Base-by-base conservation (phyloP, 2,113 vertebrate species). In the Macroglossus sobrinus region DNA sequence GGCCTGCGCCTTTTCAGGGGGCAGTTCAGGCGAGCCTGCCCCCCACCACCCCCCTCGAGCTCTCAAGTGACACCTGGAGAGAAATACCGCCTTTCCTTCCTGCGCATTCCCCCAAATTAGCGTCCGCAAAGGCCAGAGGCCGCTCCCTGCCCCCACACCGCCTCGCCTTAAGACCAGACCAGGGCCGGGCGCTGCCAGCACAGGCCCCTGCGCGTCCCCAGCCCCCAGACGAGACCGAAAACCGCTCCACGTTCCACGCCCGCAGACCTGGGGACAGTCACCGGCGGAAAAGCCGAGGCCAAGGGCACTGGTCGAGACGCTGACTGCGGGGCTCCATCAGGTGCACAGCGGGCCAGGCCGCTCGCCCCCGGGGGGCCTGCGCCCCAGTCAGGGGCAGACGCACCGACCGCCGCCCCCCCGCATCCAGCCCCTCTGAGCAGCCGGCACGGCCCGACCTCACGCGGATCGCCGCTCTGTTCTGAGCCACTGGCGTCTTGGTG, bases 141-240 rank as follows among this genome's bases (percentile, higher is more conserved):
- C 57, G 4, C 40, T 30, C 40, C 64, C 38, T 2, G 14, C 50
- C 22, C 53, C 19, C 0, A 7, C 5, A 28, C 26, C 4, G 5
- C 1, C 0, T 33, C 0, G 22, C 0, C 0, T 2, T 5, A 1
- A 10, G 64, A 12, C 40, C 7, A 45, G n/a, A 28, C 1, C 0
- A 28, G 10, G 30, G 14, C 5, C 14, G 6, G 64, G 6, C 0
- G 2, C 38, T 22, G 30, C 26, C 6, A 8, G 13, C 55, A 14
- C 30, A 16, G 43, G 38, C 15, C 33, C 74, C 50, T 4, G 50
- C 21, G 33, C 40, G 21, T 26, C 33, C 55, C 38, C 76, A 9
- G 59, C 55, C 30, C 15, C 9, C 7, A 0, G 85, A 40, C 0
- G 0, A n/a, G 35, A n/a, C 50, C 18, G 12, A 82, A 35, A 35